Base-by-base conservation (phyloP, 2,113 vertebrate genomes). In the Bostrychus sinensis region DNA sequence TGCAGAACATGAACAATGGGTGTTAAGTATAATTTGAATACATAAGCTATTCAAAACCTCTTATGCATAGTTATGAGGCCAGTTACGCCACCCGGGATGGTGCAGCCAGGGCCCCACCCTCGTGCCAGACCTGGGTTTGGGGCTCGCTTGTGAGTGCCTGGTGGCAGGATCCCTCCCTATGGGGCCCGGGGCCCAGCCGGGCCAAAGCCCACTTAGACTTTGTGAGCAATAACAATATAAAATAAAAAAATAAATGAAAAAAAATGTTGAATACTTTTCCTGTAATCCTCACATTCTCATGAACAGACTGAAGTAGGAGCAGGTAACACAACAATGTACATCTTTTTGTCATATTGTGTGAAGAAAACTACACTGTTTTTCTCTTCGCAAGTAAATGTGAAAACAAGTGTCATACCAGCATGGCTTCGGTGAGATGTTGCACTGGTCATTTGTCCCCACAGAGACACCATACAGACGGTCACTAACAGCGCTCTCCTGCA, bases 361-460 rank as follows among this genome's bases (percentile, higher is more conserved):
- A 32, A 32, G 30, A 7, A 32, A 32, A 4, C 16, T 32, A 1
- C 30, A 32, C 2, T 32, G 30, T n/a, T n/a, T n/a, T n/a, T n/a
- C n/a, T n/a, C n/a, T n/a, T n/a, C n/a, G n/a, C n/a, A n/a, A n/a
- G n/a, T n/a, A 25, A 22, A 25, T 25, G 22, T 42, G 41, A 42
- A 42, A 16, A 19, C 16, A 42, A n/a, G 45, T 25, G 53, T 62
- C 89, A 56, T 93, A 96, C 94, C 94, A 90, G 94, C 89, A 89
- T 95, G 94, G 88, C 93, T 95, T 79, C 94, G 93, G 88, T 95
- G 93, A 20, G 88, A 87, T 39, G 93, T 93, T 48, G 94, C 93
- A 66, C 90, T 86, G 7, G 90, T 92, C 88, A 95, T 88, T 75
- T 93, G 91, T 90, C 93, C 94, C 93, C 94, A 94, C 56, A 95